A percentile compares a stretch with the other conserved stretches of the same genome.
phyloP scores from a whole-genome alignment of 1,140 invertebrate genomes.

The Drosophila carrolli region DNA sequence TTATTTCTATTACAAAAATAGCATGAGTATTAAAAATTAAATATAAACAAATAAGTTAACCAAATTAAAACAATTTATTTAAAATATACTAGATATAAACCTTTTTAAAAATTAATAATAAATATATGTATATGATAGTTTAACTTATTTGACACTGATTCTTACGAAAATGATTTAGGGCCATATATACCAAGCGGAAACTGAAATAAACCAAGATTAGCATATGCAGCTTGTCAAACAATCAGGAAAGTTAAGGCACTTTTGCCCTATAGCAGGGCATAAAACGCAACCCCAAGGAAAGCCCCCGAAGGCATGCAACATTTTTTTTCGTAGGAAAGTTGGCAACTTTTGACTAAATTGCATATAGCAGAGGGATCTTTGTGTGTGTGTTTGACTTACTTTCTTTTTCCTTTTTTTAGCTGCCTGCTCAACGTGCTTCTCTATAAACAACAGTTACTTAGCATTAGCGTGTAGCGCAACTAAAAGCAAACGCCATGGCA shows the following conservation, averaged over 20 bases:
- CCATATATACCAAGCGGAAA: not conserved
- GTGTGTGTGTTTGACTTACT: constrained; percentile 47
- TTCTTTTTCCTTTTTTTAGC: constrained; percentile 17
- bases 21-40: too few species aligned
- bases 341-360: constrained; percentile 67
- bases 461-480: constrained; percentile 69
- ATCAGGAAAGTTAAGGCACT: constrained; percentile 34
- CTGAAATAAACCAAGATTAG: constrained; percentile 12
- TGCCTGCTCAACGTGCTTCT: constrained; percentile 31
- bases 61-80: too few species aligned
- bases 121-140: too few species aligned
- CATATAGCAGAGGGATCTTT: constrained; percentile 32
- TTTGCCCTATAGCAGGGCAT: constrained; percentile 31
- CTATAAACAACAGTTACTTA: constrained; percentile 79
- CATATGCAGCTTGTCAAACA: constrained; percentile 35
- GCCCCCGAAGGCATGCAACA: constrained; percentile 35
- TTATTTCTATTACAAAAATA: too few species aligned
- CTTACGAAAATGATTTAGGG: not conserved
- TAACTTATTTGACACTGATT: not conserved
- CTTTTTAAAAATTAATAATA: too few species aligned
- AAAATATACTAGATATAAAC: too few species aligned
- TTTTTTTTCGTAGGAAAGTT: constrained; percentile 31
- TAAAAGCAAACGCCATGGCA: constrained; percentile 75
- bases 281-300: constrained; percentile 17
- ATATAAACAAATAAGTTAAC: too few species aligned